Percentiles rank a stretch among this genome's conserved stretches.
These are phyloP conservation scores for Vespertilio murinus DNA, from an alignment of 2,797 vertebrate genomes.

Conservation along the genomic window DNA sequence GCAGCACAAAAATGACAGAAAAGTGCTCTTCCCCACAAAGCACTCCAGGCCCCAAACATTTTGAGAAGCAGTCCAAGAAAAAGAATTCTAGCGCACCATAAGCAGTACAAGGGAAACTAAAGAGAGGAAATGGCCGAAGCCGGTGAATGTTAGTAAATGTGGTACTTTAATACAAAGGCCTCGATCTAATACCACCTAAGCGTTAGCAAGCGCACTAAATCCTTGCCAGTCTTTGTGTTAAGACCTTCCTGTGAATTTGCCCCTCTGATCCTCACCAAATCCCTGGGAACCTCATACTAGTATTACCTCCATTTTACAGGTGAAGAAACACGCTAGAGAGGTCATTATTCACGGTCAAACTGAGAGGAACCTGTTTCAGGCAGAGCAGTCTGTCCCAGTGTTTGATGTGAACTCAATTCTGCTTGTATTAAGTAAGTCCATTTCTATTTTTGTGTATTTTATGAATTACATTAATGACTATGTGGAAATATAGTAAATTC, in stretches of 20 bases:
- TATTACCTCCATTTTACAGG: background rate
- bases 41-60: background rate
- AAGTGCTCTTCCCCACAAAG: background rate
- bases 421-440: background rate
- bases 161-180: fast-evolving
- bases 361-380: background rate
- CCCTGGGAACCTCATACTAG: background rate
- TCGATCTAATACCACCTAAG: fast-evolving
- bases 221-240: background rate
- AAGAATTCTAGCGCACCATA: background rate
- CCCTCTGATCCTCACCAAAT: background rate
- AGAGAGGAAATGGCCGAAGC: fast-evolving
- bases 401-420: too few species aligned
- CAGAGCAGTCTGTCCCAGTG: background rate
- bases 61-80: background rate
- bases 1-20: background rate
- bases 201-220: fast-evolving
- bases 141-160: fast-evolving
- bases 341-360: background rate
- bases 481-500: background rate
- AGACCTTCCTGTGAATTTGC: too few species aligned
- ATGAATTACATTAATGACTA: background rate
- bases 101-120: background rate
- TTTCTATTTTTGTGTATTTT: background rate
- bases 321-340: background rate